A percentile compares a stretch with the other conserved stretches of the same genome.
These are phyloP conservation scores for Yponomeuta plumbellus DNA, from an alignment of 2,888 invertebrate genomes.

Conservation along the genomic window DNA sequence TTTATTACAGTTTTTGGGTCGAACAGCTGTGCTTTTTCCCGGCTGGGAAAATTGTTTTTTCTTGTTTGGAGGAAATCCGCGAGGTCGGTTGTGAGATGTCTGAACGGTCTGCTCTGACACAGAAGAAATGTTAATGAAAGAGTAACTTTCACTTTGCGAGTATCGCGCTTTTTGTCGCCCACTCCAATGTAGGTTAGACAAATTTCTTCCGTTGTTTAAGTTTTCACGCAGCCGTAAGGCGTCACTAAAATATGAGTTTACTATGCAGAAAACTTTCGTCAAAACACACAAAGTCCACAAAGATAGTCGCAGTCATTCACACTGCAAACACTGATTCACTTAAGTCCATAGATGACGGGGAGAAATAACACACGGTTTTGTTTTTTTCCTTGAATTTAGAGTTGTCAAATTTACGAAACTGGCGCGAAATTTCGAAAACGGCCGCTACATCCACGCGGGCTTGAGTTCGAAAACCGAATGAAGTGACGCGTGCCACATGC, in stretches of 20 bases:
- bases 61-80: conserved; percentile 36
- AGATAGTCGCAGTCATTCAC: conserved; percentile 19
- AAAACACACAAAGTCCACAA: not conserved
- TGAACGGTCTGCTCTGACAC: conserved; percentile 21
- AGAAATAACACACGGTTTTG: not conserved
- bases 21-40: conserved; percentile 60
- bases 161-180: conserved; percentile 42
- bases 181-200: conserved; percentile 57
- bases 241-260: conserved; percentile 25
- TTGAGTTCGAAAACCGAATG: conserved; percentile 67
- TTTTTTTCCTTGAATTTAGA: conserved; percentile 25
- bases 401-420: conserved; percentile 36
- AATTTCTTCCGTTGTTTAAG: conserved; percentile 38
- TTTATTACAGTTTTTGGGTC: conserved; percentile 61
- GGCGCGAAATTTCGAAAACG: conserved; percentile 29
- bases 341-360: conserved; percentile 8
- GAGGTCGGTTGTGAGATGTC: conserved; percentile 26
- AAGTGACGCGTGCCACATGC: conserved; percentile 71
- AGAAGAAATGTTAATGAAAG: conserved; percentile 34
- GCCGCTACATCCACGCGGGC: conserved; percentile 45
- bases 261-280: not conserved
- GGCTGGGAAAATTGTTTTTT: conserved; percentile 52
- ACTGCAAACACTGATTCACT: conserved; percentile 23
- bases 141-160: conserved; percentile 63
- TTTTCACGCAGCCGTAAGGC: conserved; percentile 18